These are phyloP conservation scores for Diglossa cyanea DNA, from an alignment of 2,797 vertebrate species.

Conservation along the genomic window DNA sequence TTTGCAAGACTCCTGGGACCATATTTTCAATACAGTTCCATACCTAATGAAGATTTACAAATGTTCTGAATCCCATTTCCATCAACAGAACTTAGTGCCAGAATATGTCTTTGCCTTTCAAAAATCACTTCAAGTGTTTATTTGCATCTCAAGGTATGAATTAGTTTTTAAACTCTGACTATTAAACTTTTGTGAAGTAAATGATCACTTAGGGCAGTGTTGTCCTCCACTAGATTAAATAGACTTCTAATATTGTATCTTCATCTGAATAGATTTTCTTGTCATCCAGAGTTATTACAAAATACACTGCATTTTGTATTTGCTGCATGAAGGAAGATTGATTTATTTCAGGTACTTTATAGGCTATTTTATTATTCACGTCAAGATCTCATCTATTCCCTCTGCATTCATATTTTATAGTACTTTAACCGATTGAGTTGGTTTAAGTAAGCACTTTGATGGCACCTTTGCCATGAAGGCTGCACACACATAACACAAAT, in stretches of 20 bases:
- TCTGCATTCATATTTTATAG: conserved; percentile 73
- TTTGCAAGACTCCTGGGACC: not conserved
- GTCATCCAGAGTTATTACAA: conserved; percentile 12
- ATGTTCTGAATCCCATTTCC: not conserved
- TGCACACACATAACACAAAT: conserved; percentile 55
- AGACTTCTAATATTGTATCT: not conserved
- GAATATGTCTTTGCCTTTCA: not conserved
- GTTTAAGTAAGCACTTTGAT: conserved; percentile 68
- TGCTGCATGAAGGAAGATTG: conserved; percentile 61
- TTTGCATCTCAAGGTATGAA: not conserved
- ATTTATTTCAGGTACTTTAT: conserved; percentile 71
- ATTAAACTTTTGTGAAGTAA: conserved; percentile 1
- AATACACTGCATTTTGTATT: conserved; percentile 44
- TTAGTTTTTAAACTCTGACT: not conserved
- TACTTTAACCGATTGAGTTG: conserved; percentile 66
- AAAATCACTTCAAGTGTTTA: not conserved
- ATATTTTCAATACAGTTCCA: not conserved
- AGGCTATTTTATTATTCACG: conserved; percentile 71
- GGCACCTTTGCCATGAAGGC: conserved; percentile 31
- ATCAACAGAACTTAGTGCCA: not conserved
- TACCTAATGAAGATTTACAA: not conserved
- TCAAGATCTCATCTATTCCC: conserved; percentile 69
- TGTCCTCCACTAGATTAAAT: not conserved
- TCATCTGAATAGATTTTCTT: conserved; percentile 43
- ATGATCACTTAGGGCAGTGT: conserved; percentile 15